Evolutionary conservation across 92 coral and sea anemone species (phyloP).

Genomic region (Porites evermanni): DNA sequence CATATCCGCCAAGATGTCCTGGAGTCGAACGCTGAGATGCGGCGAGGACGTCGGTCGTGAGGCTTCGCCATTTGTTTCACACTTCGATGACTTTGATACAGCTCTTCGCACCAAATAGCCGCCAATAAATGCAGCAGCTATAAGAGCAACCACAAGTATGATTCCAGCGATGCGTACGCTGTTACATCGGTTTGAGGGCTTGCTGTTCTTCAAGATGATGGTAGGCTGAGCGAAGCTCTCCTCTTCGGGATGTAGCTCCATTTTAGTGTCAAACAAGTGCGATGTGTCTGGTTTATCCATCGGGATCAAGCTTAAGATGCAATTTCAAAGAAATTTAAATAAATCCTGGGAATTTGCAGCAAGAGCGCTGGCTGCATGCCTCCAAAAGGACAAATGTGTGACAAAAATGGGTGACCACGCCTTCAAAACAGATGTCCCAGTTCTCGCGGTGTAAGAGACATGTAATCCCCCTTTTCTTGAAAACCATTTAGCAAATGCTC

Average conservation of each 20-base stretch:
- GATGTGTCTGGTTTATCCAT: conserved; percentile 73
- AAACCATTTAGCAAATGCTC: background rate
- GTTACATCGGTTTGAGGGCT: conserved; percentile 34
- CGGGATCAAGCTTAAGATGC: background rate
- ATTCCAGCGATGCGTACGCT: conserved; percentile 46
- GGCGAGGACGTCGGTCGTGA: conserved; percentile 11
- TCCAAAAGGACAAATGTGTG: background rate
- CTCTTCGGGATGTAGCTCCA: conserved; percentile 88
- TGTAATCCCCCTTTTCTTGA: background rate
- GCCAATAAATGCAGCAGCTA: conserved; percentile 74
- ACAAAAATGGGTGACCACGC: conserved; percentile 44
- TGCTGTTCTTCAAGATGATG: conserved; percentile 20
- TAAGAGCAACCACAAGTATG: conserved; percentile 56
- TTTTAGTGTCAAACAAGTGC: conserved; percentile 82
- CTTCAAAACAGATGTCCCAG: conserved; percentile 16
- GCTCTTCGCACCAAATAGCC: conserved; percentile 85
- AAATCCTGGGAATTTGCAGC: conserved; percentile 30
- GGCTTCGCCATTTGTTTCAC: conserved; percentile 33
- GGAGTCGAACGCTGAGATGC: conserved; percentile 28
- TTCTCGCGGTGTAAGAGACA: conserved; percentile 21
- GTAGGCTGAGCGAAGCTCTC: conserved; percentile 77
- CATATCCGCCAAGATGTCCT: conserved; percentile 72
- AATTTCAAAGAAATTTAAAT: conserved; percentile 33
- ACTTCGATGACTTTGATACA: conserved; percentile 43
- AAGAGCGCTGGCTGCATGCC: background rate